Evolutionary conservation across 1,140 invertebrate species (phyloP), one percentile per base, ranked within the genome.

Genomic region (Pogonognathellus flavescens): DNA sequence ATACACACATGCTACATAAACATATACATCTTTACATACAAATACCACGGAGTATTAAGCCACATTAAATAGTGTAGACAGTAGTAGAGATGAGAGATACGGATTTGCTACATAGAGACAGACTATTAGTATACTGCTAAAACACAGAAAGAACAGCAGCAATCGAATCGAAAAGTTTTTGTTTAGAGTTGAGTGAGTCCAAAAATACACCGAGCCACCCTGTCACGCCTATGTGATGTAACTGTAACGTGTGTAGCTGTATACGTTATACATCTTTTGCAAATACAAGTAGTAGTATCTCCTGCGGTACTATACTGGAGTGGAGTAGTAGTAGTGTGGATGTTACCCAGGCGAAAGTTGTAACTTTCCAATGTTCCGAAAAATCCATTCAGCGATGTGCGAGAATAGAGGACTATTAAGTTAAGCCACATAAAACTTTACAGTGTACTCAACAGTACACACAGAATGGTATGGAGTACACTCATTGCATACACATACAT

Each of bases 81-180:
- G n/a, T n/a, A n/a, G n/a, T n/a, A n/a, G 53, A 57, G 53, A 4
- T 2, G 1, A n/a, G 2, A 57, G 53, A 57, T 57, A 57, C 11
- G n/a, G 11, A n/a, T 57, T 13, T 13, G n/a, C 11, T 5, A n/a
- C 11, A 57, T 2, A 57, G 53, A 57, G 53, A 57, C 11, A 57
- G 53, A 57, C 31, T 41, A 41, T 41, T 41, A 66, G 10, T 14
- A 66, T 25, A 66, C 62, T 9, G 13, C 62, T 25, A 20, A n/a
- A 76, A 31, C n/a, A 31, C 16, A 57, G 31, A 52, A 81, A 81
- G 50, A 52, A 52, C 50, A 53, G 80, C 13, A 52, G 50, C 52
- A 55, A 81, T 81, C 80, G 80, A 55, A 81, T 81, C 53, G 50
- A 81, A 81, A 81, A 53, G 80, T 81, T 81, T 81, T 81, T 81